phyloP scores from a whole-genome alignment of 2,888 invertebrate species.

The Pseudococcus jackbeardsleyi region DNA sequence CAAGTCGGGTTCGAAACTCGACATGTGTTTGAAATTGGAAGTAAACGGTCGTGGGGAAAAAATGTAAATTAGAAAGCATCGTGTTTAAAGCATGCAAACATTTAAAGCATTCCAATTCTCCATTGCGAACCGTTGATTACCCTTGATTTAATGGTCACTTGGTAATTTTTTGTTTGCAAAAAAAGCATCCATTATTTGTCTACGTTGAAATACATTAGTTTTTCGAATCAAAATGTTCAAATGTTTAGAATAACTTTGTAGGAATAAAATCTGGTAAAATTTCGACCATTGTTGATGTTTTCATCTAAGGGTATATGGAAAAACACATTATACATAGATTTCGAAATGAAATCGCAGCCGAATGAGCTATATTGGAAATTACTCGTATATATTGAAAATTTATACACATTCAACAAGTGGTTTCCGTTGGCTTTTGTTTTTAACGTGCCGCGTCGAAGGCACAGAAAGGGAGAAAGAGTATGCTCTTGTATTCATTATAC shows the following conservation, averaged over 20 bases:
- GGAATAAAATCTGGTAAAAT: not conserved
- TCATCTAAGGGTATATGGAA: not conserved
- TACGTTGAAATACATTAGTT: not conserved
- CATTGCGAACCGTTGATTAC: not conserved
- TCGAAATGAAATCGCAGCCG: not conserved
- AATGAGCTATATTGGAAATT: not conserved
- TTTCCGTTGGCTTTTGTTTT: conserved; percentile 12
- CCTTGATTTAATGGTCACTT: not conserved
- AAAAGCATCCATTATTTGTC: not conserved
- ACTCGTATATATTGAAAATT: not conserved
- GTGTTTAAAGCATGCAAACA: not conserved
- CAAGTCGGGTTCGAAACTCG: not conserved
- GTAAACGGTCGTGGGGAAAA: not conserved
- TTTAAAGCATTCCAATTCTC: not conserved
- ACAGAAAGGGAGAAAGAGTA: not conserved
- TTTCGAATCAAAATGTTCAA: not conserved
- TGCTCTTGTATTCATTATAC: not conserved
- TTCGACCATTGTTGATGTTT: not conserved
- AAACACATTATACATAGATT: not conserved
- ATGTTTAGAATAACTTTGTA: not conserved
- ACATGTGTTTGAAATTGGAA: not conserved
- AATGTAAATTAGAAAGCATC: not conserved
- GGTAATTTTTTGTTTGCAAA: not conserved
- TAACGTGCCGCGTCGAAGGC: not conserved
- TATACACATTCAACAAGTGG: conserved; percentile 17